Conservation (phyloP, 2,797 vertebrate genomes). For the Acanthiza pusilla region DNA sequence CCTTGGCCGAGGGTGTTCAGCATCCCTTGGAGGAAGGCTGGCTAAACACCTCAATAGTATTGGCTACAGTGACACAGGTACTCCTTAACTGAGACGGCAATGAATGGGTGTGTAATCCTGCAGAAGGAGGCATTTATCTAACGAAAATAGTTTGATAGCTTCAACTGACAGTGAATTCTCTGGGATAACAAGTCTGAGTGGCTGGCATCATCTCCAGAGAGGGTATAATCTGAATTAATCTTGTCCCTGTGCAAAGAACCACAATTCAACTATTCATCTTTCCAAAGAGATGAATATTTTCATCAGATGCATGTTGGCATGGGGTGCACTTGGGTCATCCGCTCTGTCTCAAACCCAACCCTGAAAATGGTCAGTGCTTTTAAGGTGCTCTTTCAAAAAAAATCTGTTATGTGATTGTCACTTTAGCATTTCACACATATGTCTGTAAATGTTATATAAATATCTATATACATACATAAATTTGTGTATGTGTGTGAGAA, state of each 20-base stretch:
- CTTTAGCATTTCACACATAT: neutral
- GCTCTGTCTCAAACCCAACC: neutral
- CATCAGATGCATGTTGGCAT: neutral
- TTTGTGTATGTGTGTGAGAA: neutral
- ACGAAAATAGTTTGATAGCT: neutral
- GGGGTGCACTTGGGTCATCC: neutral
- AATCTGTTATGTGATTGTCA: neutral
- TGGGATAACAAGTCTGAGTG: neutral
- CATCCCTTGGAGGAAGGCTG: neutral
- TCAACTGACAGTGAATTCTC: neutral
- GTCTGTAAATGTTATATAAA: neutral
- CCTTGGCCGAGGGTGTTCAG: rapidly evolving
- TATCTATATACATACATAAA: neutral
- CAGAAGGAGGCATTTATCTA: neutral
- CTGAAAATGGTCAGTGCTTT: neutral
- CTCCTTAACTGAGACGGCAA: neutral
- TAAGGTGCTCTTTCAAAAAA: neutral
- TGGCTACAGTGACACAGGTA: neutral
- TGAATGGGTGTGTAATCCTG: neutral
- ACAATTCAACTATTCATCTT: neutral
- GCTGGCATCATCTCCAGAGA: neutral
- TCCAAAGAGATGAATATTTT: neutral
- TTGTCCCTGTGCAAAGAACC: neutral
- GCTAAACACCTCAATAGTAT: neutral
- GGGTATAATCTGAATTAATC: neutral